Evolutionary conservation across 2,888 invertebrate genomes (phyloP), one percentile per base, ranked within the genome.

Genomic region (Stenodera caucasica): DNA sequence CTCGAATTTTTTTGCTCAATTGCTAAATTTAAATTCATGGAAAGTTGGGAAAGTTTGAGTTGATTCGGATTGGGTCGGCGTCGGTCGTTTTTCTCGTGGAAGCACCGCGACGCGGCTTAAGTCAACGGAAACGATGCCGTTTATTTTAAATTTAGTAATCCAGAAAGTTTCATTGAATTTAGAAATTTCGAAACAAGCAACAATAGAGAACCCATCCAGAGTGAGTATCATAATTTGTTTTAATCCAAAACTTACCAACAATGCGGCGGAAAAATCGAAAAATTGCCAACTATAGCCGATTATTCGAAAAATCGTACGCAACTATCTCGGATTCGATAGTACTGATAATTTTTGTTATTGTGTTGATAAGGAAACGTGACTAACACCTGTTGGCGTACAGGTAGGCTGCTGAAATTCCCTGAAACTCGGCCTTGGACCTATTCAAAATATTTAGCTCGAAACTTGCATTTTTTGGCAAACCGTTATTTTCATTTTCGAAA

Each of bases 41-140:
- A 11, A 9, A 18, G 4, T 35, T 18, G 18, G 18, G 9, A 40
- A 40, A 21, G 40, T 40, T 61, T 63, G 60, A 66, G 26, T 4
- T 26, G 2, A 40, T 21, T 40, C 67, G 64, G 45, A 53, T 29
- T 57, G 60, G 65, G 66, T 66, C 70, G 71, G 62, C 63, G 65
- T 64, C 64, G 60, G 30, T 60, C 63, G 65, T 54, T 59, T 60
- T 55, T 40, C 40, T 40, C 18, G 21, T 40, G 21, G 40, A 40
- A 21, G 18, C 40, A 21, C 21, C 40, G 40, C 40, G 40, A 40
- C 40, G 40, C 40, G 18, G 18, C 40, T 40, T 18, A 40, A 40
- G 18, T 40, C 40, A 40, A 21, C 18, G 21, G 5, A 40, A 40
- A 18, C 18, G 40, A 18, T 40, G 18, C 40, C 3, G 18, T 40